A percentile compares a stretch with the other conserved stretches of the same genome.
Evolutionary conservation across 2,888 invertebrate species (phyloP).

Genomic region (Limnephilus lunatus): DNA sequence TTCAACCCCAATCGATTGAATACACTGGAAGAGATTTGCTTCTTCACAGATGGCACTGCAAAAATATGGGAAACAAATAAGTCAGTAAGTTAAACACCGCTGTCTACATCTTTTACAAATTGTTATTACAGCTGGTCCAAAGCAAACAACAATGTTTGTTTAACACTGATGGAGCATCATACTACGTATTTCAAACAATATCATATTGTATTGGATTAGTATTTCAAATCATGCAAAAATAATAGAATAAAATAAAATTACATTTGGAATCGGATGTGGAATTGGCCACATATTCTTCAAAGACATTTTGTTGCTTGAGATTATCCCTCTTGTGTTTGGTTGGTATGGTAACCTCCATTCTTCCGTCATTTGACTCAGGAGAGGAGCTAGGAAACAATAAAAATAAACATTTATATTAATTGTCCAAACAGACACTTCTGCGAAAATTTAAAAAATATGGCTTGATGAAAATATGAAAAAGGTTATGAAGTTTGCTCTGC

Average conservation of each 20-base stretch:
- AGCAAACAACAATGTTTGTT: background rate
- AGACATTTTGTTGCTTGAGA: conserved; percentile 40
- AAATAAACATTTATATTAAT: background rate
- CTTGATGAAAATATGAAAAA: background rate
- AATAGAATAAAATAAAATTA: conserved; percentile 14
- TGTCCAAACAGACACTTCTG: background rate
- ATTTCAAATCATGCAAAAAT: background rate
- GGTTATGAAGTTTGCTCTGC: background rate
- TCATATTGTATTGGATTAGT: background rate
- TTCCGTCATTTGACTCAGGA: conserved; percentile 11
- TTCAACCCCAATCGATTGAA: conserved; percentile 73
- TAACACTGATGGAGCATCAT: background rate
- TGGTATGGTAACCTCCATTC: conserved; percentile 13
- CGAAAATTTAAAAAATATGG: background rate
- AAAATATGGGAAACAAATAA: background rate
- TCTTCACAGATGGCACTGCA: conserved; percentile 10
- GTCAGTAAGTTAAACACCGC: background rate
- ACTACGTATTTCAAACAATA: background rate
- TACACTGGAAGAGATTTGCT: conserved; percentile 27
- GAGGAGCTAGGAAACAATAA: conserved; percentile 16
- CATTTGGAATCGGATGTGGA: background rate
- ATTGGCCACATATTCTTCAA: conserved; percentile 5
- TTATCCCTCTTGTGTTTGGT: conserved; percentile 42
- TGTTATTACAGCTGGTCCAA: background rate
- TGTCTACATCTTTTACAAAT: background rate